These are phyloP conservation scores for Nephrocerus scutellatus DNA, from an alignment of 2,888 invertebrate genomes.

Conservation along the genomic window DNA sequence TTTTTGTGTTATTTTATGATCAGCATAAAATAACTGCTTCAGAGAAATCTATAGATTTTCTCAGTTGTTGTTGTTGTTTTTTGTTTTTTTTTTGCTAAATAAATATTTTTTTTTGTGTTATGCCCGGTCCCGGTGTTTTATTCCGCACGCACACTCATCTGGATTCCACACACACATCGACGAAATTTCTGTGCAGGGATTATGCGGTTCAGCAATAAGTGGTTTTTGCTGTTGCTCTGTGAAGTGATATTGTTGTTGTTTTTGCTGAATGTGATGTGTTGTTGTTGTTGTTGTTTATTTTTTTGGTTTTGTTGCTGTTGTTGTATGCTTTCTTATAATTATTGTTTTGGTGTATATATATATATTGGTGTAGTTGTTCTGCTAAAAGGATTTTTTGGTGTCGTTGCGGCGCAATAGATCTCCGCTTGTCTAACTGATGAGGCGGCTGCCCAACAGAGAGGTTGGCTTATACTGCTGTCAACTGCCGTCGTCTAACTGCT, in stretches of 20 bases:
- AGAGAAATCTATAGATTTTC: slow-evolving; percentile 20
- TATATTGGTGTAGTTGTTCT: slow-evolving; percentile 14
- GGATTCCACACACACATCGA: too few relatives aligned
- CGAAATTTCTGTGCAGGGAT: too few relatives aligned
- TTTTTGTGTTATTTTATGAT: too few relatives aligned
- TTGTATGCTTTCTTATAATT: slow-evolving; percentile 5
- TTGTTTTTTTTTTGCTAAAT: slow-evolving; percentile 15
- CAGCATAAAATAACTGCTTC: too few relatives aligned
- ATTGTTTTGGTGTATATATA: slow-evolving; percentile 8
- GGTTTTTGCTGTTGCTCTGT: too few relatives aligned
- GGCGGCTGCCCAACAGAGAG: slow-evolving; percentile 23
- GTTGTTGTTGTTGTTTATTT: too few relatives aligned
- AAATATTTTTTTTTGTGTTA: slow-evolving; percentile 13
- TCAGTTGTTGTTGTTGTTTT: slow-evolving; percentile 24
- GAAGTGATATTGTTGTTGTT: too few relatives aligned
- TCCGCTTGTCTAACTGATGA: slow-evolving; percentile 17
- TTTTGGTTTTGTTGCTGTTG: slow-evolving; percentile 9
- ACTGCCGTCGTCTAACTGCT: slow-evolving; percentile 36
- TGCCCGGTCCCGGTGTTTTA: slow-evolving; percentile 23
- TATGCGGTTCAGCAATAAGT: too few relatives aligned
- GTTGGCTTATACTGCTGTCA: slow-evolving; percentile 25
- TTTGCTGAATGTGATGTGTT: too few relatives aligned
- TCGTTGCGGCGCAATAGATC: slow-evolving; percentile 31
- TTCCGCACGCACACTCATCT: too few relatives aligned
- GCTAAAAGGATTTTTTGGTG: slow-evolving; percentile 18